A percentile compares a stretch with the other conserved stretches of the same genome.
Evolutionary conservation across 2,113 vertebrate genomes (phyloP).

Genomic region (Pangasianodon hypophthalmus): DNA sequence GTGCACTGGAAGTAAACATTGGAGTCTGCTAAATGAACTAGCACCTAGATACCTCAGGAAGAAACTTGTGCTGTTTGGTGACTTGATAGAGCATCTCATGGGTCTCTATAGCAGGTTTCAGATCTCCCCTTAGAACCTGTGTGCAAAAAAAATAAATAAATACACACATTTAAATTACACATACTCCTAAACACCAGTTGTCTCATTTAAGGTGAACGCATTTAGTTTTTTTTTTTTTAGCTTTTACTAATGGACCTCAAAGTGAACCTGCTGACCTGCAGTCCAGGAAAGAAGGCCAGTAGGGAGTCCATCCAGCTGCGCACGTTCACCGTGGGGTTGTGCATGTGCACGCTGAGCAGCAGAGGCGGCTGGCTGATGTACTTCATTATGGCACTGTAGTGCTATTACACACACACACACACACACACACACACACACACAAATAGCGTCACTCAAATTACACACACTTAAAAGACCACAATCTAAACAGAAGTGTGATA

Average conservation of each 20-base stretch:
- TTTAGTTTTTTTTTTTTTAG: too few species aligned
- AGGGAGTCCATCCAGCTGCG: constrained; percentile 98
- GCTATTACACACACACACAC: constrained; percentile 69
- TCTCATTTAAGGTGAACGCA: neutral
- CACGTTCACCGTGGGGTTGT: constrained; percentile 96
- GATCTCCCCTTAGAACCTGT: constrained; percentile 96
- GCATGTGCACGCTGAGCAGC: constrained; percentile 96
- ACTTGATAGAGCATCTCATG: constrained; percentile 99
- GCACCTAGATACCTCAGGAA: constrained; percentile 87
- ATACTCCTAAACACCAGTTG: neutral
- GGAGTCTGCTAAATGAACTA: neutral
- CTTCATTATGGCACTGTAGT: constrained; percentile 98
- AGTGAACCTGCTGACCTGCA: constrained; percentile 80
- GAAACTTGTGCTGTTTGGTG: constrained; percentile 98
- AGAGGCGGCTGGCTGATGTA: constrained; percentile 98
- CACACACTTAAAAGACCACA: neutral
- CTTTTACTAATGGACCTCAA: neutral
- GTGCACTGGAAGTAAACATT: neutral
- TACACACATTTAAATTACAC: neutral
- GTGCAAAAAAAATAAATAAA: constrained; percentile 1
- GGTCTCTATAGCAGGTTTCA: constrained; percentile 98
- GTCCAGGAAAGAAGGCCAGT: constrained; percentile 94
- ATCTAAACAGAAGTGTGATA: neutral
- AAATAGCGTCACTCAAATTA: neutral
- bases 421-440: neutral